Base-by-base conservation (phyloP, 2,113 vertebrate genomes). In the Cavia porcellus region DNA sequence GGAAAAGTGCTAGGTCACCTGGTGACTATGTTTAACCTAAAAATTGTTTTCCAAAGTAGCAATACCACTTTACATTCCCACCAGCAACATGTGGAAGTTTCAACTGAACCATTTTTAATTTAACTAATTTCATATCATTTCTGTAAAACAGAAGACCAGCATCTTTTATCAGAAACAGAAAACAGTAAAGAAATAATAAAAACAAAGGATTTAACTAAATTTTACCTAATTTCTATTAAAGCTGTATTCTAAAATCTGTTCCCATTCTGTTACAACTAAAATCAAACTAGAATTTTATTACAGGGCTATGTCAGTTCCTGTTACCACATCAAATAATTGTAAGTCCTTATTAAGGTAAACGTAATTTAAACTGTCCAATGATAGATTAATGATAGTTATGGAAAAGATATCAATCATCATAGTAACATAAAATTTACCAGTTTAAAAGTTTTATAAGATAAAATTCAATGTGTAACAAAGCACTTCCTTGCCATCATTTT, bases 391-490 rank as follows among this genome's bases (percentile, higher is more conserved):
- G 64, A 97, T 79, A 95, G 0, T 82, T 70, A 75, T 66, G 3
- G 47, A 64, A 88, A 97, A 93, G 20, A 90, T 1, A 38, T 59
- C 8, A 96, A 50, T 45, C 62, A 92, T 82, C 30, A 90, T 92
- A 93, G 30, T 84, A 72, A 20, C 25, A 64, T 38, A 81, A 79
- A 91, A 90, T 50, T 96, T n/a, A 93, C 64, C 62, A 95, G 61
- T 62, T 96, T 89, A 68, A 45, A 97, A 97, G 77, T 15, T 6
- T 7, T 95, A 7, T 85, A 93, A 66, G 24, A 94, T 96, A 42
- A 98, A 94, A 97, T 74, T 86, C 1, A 2, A 57, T 89, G 14
- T 93, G 93, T 84, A 89, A 79, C 96, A 95, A 90, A 3, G 79
- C 9, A 61, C 42, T 96, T 97, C 80, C 0, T 84, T 93, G 84